Base-by-base conservation (phyloP, 2,888 invertebrate species). In the Cephalotes varians region DNA sequence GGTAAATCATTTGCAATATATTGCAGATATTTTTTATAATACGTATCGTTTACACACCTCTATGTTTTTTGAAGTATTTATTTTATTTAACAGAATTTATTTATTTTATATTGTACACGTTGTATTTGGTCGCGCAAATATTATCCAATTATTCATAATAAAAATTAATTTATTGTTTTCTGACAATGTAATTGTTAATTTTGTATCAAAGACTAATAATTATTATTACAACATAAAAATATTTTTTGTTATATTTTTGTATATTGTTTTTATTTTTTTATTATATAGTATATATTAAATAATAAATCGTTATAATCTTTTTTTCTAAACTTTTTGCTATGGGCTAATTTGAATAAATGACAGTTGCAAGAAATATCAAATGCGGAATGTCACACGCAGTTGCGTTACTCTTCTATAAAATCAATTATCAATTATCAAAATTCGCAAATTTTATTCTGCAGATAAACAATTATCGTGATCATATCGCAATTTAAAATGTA, bases 391-490 rank as follows among this genome's bases (percentile, higher is more conserved):
- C 34, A 47, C 15, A 60, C 9, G 31, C 31, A 73, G 25, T 37
- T 25, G 34, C 25, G 62, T 10, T 25, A 34, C 37, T 31, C 31
- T 62, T 64, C 25, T 49, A 51, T 64, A 74, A 64, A 74, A 74
- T 74, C n/a, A 34, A 37, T 64, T 51, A 74, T 74, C n/a, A 34
- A 37, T 64, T 51, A 64, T 25, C 49, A n/a, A 74, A 74, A 74
- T 62, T 74, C 18, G n/a, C 34, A 34, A 34, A 56, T n/a, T 25
- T 62, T 25, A 62, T 74, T 49, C 49, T 25, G 64, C 7, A 21
- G 25, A 25, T 62, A 64, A n/a, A 74, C 12, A 51, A 51, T 21
- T 34, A 64, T 37, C 49, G 12, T 15, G 12, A n/a, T 12, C 4
- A n/a, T 62, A 49, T 21, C 7, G 31, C 25, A 37, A 25, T 54